Percentiles rank a stretch among this genome's conserved stretches.
phyloP scores from a whole-genome alignment of 2,888 invertebrate genomes.

The Dichetophora obliterata region DNA sequence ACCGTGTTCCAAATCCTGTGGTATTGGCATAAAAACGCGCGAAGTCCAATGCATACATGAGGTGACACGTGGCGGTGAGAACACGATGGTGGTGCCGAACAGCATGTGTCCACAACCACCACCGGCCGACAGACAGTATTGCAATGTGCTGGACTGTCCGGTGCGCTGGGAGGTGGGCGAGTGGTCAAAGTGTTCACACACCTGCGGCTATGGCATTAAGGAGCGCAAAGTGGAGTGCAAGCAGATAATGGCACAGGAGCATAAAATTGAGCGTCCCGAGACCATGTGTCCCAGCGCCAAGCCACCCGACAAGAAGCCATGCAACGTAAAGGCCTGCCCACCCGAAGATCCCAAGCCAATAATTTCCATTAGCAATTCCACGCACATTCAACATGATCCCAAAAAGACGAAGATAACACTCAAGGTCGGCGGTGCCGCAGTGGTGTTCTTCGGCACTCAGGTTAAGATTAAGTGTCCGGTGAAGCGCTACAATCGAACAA shows the following conservation, averaged over 20 bases:
- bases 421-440: conserved; percentile 91
- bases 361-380: conserved; percentile 83
- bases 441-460: conserved; percentile 90
- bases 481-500: conserved; percentile 82
- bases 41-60: conserved; percentile 76
- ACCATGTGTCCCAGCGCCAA: conserved; percentile 81
- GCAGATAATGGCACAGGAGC: conserved; percentile 94
- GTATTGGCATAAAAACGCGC: conserved; percentile 92
- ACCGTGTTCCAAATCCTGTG: conserved; percentile 92
- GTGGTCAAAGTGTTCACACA: conserved; percentile 91
- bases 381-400: conserved; percentile 86
- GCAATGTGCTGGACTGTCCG: conserved; percentile 93
- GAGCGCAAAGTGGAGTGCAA: conserved; percentile 87
- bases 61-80: conserved; percentile 88
- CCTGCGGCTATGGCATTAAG: conserved; percentile 94
- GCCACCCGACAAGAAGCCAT: conserved; percentile 84
- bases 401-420: conserved; percentile 85
- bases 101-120: conserved; percentile 91
- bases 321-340: conserved; percentile 86
- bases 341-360: conserved; percentile 80
- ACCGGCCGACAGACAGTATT: conserved; percentile 89
- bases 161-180: conserved; percentile 89
- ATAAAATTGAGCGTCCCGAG: conserved; percentile 83
- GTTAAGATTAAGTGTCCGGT: conserved; percentile 96
- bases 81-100: conserved; percentile 92